Evolutionary conservation across 2,797 vertebrate species (phyloP), one percentile per base, ranked within the genome.

Genomic region (Lepilemur ruficaudatus): DNA sequence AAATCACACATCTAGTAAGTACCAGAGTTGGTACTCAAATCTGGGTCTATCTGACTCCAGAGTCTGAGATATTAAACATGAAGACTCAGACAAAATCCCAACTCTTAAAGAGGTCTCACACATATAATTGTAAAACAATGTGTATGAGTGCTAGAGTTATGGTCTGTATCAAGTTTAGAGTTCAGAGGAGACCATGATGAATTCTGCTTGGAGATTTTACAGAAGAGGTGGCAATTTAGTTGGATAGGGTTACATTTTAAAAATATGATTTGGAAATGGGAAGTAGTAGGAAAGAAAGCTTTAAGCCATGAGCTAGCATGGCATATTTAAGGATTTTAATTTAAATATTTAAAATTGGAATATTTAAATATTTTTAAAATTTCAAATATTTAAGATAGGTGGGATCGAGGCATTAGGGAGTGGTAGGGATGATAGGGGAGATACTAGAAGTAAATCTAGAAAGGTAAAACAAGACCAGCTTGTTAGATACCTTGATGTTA

Each of bases 231-330:
- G 90, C 80, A 93, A 93, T 97, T 96, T 92, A 88, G 76, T 92
- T 75, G 75, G 63, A 90, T 88, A 92, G 92, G 73, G 59, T 92
- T 90, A 85, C 90, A 97, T 97, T 97, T 96, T 89, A 84, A 94
- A 95, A 84, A 85, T 87, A 67, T 61, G 59, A 87, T 67, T 93
- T 92, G 18, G 46, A 94, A 86, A 95, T 75, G 48, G 30, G 43
- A 97, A 70, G 28, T 55, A 89, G n/a, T 61, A 63, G 76, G 92
- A 96, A 67, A 43, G 23, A 83, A 95, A 63, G 22, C 48, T 57
- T 1, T 57, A n/a, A 96, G 70, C 63, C 0, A 15, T 79, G 52
- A 89, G 52, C 20, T 93, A 89, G 48, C 28, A 80, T 57, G 55
- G 30, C 79, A 87, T 76, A 80, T 59, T 52, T 94, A 88, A 95